A percentile compares a stretch with the other conserved stretches of the same genome.
These are phyloP conservation scores for Daboia siamensis DNA, from an alignment of 2,113 vertebrate genomes.

Conservation along the genomic window DNA sequence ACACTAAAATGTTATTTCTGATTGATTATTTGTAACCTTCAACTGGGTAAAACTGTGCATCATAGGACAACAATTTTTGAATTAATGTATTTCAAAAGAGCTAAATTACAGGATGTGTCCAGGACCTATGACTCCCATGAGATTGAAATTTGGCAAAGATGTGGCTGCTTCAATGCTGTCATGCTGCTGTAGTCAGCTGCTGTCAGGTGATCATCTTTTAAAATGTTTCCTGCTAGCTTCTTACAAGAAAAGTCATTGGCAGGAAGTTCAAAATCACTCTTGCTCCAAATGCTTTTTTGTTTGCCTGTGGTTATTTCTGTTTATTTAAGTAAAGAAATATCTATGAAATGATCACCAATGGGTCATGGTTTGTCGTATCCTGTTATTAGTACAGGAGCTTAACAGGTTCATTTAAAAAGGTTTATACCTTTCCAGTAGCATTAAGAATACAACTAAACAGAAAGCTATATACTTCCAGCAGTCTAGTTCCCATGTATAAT, in stretches of 20 bases:
- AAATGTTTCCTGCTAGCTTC: too few species aligned
- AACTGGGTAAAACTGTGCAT: neutral
- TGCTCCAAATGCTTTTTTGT: neutral
- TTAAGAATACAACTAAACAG: neutral
- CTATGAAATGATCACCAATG: neutral
- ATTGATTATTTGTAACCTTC: neutral
- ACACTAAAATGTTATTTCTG: neutral
- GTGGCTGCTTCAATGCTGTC: neutral
- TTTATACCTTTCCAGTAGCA: neutral
- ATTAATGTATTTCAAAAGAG: neutral
- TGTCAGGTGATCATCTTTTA: neutral
- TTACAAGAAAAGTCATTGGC: too few species aligned
- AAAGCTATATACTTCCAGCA: neutral
- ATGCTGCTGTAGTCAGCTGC: neutral
- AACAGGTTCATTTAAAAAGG: neutral
- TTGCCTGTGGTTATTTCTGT: neutral
- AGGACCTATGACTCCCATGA: neutral
- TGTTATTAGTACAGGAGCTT: too few species aligned
- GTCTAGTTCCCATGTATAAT: too few species aligned
- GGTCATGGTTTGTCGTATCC: neutral
- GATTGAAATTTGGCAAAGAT: neutral
- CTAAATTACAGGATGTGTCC: neutral
- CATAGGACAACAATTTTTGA: neutral
- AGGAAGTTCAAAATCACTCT: neutral
- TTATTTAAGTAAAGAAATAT: neutral